Evolutionary conservation across 2,888 invertebrate genomes (phyloP), one percentile per base, ranked within the genome.

Genomic region (Stictocephala bisonia): DNA sequence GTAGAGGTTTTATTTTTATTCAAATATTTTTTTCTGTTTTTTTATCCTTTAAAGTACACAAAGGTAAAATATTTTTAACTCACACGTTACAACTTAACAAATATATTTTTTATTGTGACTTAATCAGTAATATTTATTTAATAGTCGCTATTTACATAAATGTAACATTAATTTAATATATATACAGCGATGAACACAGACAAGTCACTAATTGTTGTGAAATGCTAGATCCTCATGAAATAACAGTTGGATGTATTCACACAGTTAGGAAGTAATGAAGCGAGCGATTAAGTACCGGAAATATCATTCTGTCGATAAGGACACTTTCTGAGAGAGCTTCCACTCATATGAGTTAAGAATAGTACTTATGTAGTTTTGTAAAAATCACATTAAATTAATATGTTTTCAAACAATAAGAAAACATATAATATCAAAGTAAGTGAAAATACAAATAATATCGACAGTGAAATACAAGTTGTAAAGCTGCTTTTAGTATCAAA

Each of bases 41-140:
- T 51, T 67, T 40, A 44, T 40, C 51, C 41, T 72, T 76, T 76
- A 74, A 76, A 76, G 72, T 76, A 76, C 76, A 76, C 76, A 76
- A 76, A 76, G 74, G 76, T 76, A 76, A 74, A 76, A 76, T 76
- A 73, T 73, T 75, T 69, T 74, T 74, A 74, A 75, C 58, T 76
- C 76, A 76, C 76, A 76, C 76, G 35, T 72, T 75, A 75, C 67
- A 76, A 76, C 74, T 76, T 76, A 76, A 76, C 76, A 76, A 76
- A 70, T 73, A 73, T 76, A 73, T 67, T 71, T 64, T n/a, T 73
- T 58, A 74, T 72, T 69, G 60, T 72, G 76, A 76, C 72, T 76
- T 71, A 73, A 58, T 75, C 44, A 22, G 51, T 58, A 58, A 35
- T 70, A 70, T 41, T n/a, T n/a, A n/a, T n/a, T 70, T 74, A 69